phyloP scores from a whole-genome alignment of 2,797 vertebrate genomes.

The Phoxinus dragarum region DNA sequence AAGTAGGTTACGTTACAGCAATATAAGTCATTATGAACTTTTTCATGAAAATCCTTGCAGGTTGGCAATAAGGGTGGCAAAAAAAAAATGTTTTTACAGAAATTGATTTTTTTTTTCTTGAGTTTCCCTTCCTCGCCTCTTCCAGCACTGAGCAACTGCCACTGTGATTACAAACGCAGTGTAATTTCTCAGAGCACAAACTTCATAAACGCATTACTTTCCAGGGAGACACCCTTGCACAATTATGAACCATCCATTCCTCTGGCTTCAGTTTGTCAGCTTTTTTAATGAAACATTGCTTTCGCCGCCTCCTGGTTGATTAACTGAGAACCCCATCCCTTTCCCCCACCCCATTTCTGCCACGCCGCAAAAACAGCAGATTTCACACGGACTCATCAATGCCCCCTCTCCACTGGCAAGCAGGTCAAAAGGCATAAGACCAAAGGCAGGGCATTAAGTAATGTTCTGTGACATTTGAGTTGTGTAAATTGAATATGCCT shows the following conservation, averaged over 20 bases:
- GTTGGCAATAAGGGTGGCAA: neutral
- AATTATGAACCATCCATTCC: conserved; percentile 60
- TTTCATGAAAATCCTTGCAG: neutral
- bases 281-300: conserved; percentile 60
- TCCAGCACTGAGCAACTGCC: conserved; percentile 28
- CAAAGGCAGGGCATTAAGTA: conserved; percentile 56
- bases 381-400: neutral
- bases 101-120: neutral
- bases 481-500: conserved; percentile 61
- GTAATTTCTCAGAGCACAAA: conserved; percentile 55
- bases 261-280: conserved; percentile 52
- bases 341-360: neutral
- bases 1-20: neutral
- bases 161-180: conserved; percentile 45
- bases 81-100: neutral
- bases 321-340: conserved; percentile 24
- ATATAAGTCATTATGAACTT: neutral
- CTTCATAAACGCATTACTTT: conserved; percentile 53
- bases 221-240: conserved; percentile 46
- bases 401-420: neutral
- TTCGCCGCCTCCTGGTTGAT: conserved; percentile 42
- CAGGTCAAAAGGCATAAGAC: conserved; percentile 44
- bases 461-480: conserved; percentile 65
- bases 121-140: neutral
- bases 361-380: conserved; percentile 2